Base-by-base conservation (phyloP, 2,797 vertebrate species). In the Loris lydekkerianus region DNA sequence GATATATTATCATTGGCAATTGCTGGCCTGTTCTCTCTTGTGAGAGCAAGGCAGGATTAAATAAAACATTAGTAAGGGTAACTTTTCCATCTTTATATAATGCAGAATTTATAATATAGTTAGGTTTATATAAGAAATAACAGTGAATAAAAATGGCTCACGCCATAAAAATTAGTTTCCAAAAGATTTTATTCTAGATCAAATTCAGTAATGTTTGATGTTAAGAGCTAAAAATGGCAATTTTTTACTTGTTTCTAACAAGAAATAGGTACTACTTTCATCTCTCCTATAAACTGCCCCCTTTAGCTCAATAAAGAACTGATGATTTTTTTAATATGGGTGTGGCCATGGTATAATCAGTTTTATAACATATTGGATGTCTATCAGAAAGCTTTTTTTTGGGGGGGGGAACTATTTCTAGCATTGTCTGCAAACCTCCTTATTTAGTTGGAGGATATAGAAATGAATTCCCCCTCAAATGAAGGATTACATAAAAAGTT, bases 111-210 rank as follows among this genome's bases (percentile, higher is more conserved):
- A 58, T 4, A 80, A 81, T 10, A 40, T n/a, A 61, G 8, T 21
- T 69, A 61, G n/a, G 58, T 93, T 87, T 46, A 87, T 61, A 34
- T 27, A 56, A 81, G 63, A 94, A 86, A 10, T 72, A 69, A 78
- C 0, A 40, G 58, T 21, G 49, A 7, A 60, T 83, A 93, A 83
- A 94, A 93, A 46, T 46, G 67, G 53, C n/a, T 89, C 75, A 93
- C 3, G n/a, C 37, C 61, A 60, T 81, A 43, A 93, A 82, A 78
- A 67, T 46, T n/a, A 70, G 60, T 77, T 72, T 49, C 70, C 17
- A 21, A 40, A 89, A 89, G 15, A 86, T 56, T 91, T 77, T 60
- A 94, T 70, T 93, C 34, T 37, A 69, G 61, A 23, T 72, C 86
- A 49, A 37, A 21, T 14, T 84, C 18, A 27, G 72, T 61, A 69